Evolutionary conservation across 2,888 invertebrate species (phyloP).

Genomic region (Matsumyia berberina): DNA sequence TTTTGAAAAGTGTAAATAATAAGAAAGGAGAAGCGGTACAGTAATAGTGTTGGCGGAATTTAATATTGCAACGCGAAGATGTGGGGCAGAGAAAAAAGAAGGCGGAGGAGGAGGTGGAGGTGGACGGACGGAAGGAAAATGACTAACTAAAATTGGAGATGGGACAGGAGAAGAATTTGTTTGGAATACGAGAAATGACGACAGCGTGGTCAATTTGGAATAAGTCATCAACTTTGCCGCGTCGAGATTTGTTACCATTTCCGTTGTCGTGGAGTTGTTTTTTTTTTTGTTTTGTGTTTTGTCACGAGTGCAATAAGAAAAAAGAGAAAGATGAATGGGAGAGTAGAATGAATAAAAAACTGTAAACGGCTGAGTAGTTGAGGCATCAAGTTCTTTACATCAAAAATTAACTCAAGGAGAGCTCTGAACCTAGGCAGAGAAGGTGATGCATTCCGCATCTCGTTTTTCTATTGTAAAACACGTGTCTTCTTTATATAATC

Average conservation of each 20-base stretch:
- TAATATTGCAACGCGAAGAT: conserved; percentile 26
- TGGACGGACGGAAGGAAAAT: too few relatives aligned
- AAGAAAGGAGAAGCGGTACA: conserved; percentile 58
- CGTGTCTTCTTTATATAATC: too few relatives aligned
- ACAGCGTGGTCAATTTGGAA: conserved; percentile 34
- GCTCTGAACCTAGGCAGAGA: background rate
- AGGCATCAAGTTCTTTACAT: background rate
- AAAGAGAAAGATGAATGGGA: conserved; percentile 25
- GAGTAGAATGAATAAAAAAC: conserved; percentile 6
- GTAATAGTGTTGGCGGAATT: conserved; percentile 31
- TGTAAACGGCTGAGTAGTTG: conserved; percentile 10
- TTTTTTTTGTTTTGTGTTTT: conserved; percentile 15
- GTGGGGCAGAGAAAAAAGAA: background rate
- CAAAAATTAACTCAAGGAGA: background rate
- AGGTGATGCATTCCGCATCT: conserved; percentile 7
- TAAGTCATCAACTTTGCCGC: conserved; percentile 59
- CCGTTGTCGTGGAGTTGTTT: conserved; percentile 35
- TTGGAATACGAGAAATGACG: conserved; percentile 65
- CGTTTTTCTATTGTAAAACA: background rate
- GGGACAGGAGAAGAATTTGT: conserved; percentile 28
- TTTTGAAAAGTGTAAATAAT: conserved; percentile 40
- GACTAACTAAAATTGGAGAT: conserved; percentile 25
- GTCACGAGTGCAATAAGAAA: conserved; percentile 38
- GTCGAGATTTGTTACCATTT: conserved; percentile 52
- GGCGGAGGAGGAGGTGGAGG: background rate